These are phyloP conservation scores for Cetonia aurata DNA, from an alignment of 2,888 invertebrate genomes.

Conservation along the genomic window DNA sequence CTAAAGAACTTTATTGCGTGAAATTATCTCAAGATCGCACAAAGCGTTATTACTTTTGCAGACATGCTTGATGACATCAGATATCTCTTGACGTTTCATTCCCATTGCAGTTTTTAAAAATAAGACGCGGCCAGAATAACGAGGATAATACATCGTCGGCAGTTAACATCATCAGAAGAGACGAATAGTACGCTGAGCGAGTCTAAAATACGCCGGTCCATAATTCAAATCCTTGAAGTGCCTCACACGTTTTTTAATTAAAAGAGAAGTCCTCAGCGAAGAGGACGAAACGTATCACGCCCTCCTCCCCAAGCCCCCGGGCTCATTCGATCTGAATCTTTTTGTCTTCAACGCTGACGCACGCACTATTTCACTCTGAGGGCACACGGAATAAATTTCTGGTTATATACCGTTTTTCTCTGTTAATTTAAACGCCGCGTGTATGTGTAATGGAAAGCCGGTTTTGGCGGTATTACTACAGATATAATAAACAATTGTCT, in stretches of 20 bases:
- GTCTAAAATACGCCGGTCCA: no score
- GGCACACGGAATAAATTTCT: slow-evolving; percentile 35
- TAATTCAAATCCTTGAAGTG: slow-evolving; percentile 7
- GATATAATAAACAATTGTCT: slow-evolving; percentile 38
- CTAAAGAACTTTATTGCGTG: no score
- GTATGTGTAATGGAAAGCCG: slow-evolving; percentile 27
- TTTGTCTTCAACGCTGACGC: slow-evolving; percentile 22
- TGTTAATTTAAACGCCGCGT: slow-evolving; percentile 29
- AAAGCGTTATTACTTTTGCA: no score
- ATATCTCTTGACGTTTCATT: no score
- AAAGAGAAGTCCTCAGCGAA: slow-evolving; percentile 11
- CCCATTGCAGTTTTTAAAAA: no score
- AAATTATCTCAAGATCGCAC: no score
- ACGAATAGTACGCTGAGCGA: background rate
- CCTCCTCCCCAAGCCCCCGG: slow-evolving; percentile 3
- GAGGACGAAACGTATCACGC: slow-evolving; percentile 9
- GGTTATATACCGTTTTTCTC: slow-evolving; percentile 36
- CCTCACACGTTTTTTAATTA: slow-evolving; percentile 20
- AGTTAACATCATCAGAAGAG: background rate
- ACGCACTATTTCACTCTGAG: slow-evolving; percentile 27
- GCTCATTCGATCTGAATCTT: slow-evolving; percentile 15
- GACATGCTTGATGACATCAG: no score
- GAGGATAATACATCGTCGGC: no score
- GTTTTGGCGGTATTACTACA: slow-evolving; percentile 34
- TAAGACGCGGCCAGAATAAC: no score